Percentiles rank a stretch among this genome's conserved stretches.
phyloP scores from a whole-genome alignment of 2,797 vertebrate genomes.

The Parambassis ranga region DNA sequence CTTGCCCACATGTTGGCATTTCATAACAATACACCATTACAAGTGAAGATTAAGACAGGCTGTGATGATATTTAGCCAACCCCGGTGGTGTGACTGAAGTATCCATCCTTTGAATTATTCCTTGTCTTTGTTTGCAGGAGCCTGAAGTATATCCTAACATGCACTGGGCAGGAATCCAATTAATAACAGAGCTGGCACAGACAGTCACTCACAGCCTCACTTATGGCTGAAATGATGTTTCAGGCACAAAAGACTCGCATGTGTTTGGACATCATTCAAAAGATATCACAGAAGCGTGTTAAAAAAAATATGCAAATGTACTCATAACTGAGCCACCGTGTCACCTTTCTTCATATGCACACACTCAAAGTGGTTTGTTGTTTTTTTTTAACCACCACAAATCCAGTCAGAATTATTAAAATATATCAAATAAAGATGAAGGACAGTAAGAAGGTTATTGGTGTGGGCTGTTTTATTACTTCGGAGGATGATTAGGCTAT shows the following conservation, averaged over 20 bases:
- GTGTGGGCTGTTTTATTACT: constrained; percentile 45
- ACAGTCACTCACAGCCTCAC: constrained; percentile 27
- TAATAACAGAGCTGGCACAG: constrained; percentile 32
- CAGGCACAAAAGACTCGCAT: constrained; percentile 21
- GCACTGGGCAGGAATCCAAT: constrained; percentile 20
- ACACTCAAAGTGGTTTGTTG: not conserved
- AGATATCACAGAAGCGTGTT: constrained; percentile 3
- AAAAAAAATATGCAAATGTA: constrained; percentile 47
- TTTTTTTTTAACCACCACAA: constrained; percentile 13
- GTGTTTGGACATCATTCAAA: constrained; percentile 47
- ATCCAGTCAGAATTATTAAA: not conserved
- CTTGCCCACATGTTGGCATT: constrained; percentile 40
- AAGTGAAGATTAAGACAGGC: constrained; percentile 47
- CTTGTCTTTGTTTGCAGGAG: constrained; percentile 33
- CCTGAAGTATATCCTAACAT: constrained; percentile 29
- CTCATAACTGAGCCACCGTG: not conserved
- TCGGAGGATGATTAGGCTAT: constrained; percentile 57
- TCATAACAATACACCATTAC: constrained; percentile 40
- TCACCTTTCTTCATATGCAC: constrained; percentile 11
- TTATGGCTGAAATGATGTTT: constrained; percentile 34
- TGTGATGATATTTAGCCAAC: constrained; percentile 33
- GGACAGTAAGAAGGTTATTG: constrained; percentile 57
- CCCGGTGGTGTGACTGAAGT: constrained; percentile 23
- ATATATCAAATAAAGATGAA: constrained; percentile 12
- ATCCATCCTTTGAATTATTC: constrained; percentile 41